phyloP scores from a whole-genome alignment of 2,113 vertebrate species.

The Macroglossus sobrinus region DNA sequence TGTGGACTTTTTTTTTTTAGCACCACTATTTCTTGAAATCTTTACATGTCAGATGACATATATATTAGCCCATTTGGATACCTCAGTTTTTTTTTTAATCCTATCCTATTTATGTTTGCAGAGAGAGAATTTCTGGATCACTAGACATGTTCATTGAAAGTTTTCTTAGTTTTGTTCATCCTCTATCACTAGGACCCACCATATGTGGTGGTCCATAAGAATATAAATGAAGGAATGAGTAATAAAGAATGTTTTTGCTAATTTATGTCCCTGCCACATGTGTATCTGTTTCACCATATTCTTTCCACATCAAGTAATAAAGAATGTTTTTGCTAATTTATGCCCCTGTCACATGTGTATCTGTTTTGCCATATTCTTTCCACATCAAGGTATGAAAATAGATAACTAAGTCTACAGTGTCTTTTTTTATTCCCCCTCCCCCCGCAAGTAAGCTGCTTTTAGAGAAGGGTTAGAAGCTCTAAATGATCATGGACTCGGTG shows the following conservation, averaged over 20 bases:
- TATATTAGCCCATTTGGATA: background rate
- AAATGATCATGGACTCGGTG: background rate
- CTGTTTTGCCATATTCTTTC: background rate
- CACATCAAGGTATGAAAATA: background rate
- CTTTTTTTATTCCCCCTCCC: background rate
- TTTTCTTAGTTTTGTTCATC: background rate
- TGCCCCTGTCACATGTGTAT: background rate
- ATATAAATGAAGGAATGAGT: background rate
- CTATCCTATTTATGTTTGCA: background rate
- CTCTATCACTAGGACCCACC: background rate
- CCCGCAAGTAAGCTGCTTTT: background rate
- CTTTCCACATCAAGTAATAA: background rate
- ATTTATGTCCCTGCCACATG: background rate
- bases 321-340: background rate
- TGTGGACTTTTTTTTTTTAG: background rate
- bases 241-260: background rate
- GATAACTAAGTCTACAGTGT: background rate
- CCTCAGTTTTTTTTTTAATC: background rate
- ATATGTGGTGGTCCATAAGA: background rate
- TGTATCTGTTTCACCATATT: background rate
- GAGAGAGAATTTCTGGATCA: background rate
- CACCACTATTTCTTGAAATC: background rate
- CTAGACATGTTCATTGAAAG: background rate
- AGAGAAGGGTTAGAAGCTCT: background rate
- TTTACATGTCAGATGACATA: constrained; percentile 5